Base-by-base conservation (phyloP, 2,888 invertebrate species). In the Tetrapedia diversipes region DNA sequence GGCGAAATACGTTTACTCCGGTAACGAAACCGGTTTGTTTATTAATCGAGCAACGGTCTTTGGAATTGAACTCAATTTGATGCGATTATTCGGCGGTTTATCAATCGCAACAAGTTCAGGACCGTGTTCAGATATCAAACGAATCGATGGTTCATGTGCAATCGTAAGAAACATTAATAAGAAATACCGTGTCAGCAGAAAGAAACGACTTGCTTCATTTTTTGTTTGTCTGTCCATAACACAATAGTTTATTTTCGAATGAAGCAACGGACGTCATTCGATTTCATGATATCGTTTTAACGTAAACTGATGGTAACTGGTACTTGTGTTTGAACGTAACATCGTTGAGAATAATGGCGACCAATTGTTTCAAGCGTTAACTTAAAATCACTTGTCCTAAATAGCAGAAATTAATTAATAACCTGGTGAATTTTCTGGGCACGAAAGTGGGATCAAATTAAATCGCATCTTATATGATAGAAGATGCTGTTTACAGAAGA, bases 1-100 rank as follows among this genome's bases (percentile, higher is more conserved):
- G 39, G 32, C 19, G 56, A 56, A 70, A 63, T 63, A 22, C 6
- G 8, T 49, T 49, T 49, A 49, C n/a, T n/a, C 16, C 41, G 16
- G 10, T 32, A 56, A 72, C 53, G 70, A 54, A 69, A 73, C 70
- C 61, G 41, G 57, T 71, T 71, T 69, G 11, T 41, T 47, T 61
- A 41, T 61, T 56, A 45, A 68, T 68, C 22, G 53, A 39, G 53
- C 51, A 68, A 60, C 59, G 27, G 22, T 4, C 14, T 43, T 7
- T 45, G 22, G 53, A 47, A 43, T 45, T 68, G 43, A 68, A 39
- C 7, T n/a, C 2, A 32, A 66, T 41, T 57, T 32, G 8, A 10
- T n/a, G 47, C 8, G 6, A n/a, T 39, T 54, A 69, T 63, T 32
- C 49, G n/a, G 1, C 19, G 27, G 3, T 61, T 51, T 24, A 56